Conservation (phyloP, 2,797 vertebrate species). For the Sciurus carolinensis region DNA sequence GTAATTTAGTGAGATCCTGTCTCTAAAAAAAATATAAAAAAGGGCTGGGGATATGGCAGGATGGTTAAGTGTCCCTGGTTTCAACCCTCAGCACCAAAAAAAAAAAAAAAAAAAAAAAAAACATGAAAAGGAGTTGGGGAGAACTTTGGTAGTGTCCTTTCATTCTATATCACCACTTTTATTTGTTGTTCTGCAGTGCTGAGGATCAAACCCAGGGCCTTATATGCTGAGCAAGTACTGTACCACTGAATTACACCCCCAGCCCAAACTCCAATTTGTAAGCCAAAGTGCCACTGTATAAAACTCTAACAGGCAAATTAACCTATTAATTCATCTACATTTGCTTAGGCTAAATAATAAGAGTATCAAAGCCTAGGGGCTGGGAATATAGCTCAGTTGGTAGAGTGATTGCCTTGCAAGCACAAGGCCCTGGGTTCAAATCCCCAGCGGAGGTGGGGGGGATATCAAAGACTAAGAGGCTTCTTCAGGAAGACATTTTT, state of each 20-base stretch:
- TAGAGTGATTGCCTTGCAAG: too few relatives aligned
- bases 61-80: too few relatives aligned
- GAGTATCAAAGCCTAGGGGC: too few relatives aligned
- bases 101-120: too few relatives aligned
- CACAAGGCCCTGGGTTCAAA: too few relatives aligned
- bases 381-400: too few relatives aligned
- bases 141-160: neutral
- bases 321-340: neutral
- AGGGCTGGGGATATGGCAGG: too few relatives aligned
- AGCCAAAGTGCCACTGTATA: neutral
- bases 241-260: neutral
- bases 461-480: neutral
- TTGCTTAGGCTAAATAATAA: constrained; percentile 18
- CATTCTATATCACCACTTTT: neutral
- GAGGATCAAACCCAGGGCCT: neutral
- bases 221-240: neutral
- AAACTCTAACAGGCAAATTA: neutral
- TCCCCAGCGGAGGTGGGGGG: too few relatives aligned
- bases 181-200: neutral
- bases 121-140: neutral
- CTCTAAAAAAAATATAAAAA: too few relatives aligned
- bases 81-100: too few relatives aligned
- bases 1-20: too few relatives aligned
- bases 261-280: neutral
- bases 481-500: constrained; percentile 45